Percentiles rank a stretch among this genome's conserved stretches.
These are phyloP conservation scores for Eretmocerus hayati DNA, from an alignment of 2,888 invertebrate genomes.

Conservation along the genomic window DNA sequence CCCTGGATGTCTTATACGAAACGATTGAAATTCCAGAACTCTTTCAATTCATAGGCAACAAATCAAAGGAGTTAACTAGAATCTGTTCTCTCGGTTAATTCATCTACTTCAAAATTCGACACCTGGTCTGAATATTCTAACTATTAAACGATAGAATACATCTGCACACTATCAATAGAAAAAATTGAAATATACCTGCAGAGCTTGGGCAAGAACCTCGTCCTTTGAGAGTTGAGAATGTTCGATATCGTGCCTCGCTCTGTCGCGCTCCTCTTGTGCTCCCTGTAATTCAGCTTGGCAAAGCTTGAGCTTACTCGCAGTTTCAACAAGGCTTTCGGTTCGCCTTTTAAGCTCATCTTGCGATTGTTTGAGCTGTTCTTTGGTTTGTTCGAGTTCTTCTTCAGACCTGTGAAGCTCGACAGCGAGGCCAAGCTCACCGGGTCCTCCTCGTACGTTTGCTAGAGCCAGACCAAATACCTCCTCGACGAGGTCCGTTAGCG, in stretches of 20 bases:
- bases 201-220: slow-evolving; percentile 71
- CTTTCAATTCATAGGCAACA: no score
- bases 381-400: slow-evolving; percentile 70
- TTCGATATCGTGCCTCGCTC: slow-evolving; percentile 69
- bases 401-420: slow-evolving; percentile 68
- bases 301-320: slow-evolving; percentile 71
- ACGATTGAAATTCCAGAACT: no score
- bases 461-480: slow-evolving; percentile 61
- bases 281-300: slow-evolving; percentile 77
- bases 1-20: no score
- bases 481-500: slow-evolving; percentile 64
- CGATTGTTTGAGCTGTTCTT: slow-evolving; percentile 67
- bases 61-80: no score
- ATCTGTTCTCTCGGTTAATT: no score
- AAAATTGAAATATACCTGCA: no score
- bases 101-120: no score
- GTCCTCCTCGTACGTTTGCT: slow-evolving; percentile 35
- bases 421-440: slow-evolving; percentile 54
- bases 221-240: slow-evolving; percentile 69
- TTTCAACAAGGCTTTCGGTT: slow-evolving; percentile 70
- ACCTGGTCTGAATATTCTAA: no score
- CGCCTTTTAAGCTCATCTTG: slow-evolving; percentile 76
- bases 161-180: no score
- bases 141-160: no score
- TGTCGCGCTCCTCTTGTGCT: slow-evolving; percentile 75